Evolutionary conservation across 2,888 invertebrate species (phyloP), one percentile per base, ranked within the genome.

Genomic region (Phalangium opilio): DNA sequence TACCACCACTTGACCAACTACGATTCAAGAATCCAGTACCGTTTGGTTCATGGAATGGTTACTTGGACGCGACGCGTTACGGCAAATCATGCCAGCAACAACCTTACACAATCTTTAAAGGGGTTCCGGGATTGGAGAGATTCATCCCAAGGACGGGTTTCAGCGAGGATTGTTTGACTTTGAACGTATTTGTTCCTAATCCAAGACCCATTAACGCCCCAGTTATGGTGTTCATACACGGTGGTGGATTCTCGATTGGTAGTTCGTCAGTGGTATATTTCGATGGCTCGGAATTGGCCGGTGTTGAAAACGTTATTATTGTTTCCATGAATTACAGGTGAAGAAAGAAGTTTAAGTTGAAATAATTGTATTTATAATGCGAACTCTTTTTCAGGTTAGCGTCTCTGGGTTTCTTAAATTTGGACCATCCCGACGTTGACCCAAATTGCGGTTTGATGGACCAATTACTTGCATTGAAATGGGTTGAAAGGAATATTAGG

Each of bases 161-260:
- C 2, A 55, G 51, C 3, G 87, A 89, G 64, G 79, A 87, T 63
- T 89, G 89, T 58, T 68, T 89, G 35, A 82, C 81, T n/a, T 66
- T 89, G 8, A 86, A 87, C 60, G 75, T 89, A 1, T 77, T 81
- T 35, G 84, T 86, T 1, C 86, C 87, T 0, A 43, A 35, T 5
- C 20, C 49, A 15, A 50, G 33, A 38, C 27, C 27, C 27, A 27
- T 4, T 27, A 27, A 27, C 27, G 27, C 27, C 27, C 83, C 86
- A 0, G 86, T 87, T 0, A 77, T 89, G 35, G 80, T 89, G 0
- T 70, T 59, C 58, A 52, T 62, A 19, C 59, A 60, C 7, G 62
- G 62, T 1, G 61, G 59, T 17, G 61, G 58, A 10, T 61, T 69
- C 58, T 43, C 18, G 18, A 39, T 44, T 2, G 54, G 54, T 2